phyloP scores from a whole-genome alignment of 1,140 invertebrate genomes.

The Helicoverpa zea region DNA sequence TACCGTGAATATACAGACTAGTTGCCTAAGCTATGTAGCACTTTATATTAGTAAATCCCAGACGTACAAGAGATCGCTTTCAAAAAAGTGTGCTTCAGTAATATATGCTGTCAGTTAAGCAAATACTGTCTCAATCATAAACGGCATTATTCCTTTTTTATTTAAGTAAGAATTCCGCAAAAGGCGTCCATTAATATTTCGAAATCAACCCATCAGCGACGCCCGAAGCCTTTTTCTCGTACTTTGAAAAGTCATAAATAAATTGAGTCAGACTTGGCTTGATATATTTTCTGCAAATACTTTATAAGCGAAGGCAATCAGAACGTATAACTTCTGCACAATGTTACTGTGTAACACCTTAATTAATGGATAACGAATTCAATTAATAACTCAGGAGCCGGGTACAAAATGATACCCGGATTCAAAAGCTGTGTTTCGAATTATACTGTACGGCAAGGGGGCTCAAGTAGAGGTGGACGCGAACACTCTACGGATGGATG shows the following conservation, averaged over 20 bases:
- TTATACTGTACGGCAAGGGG: background rate
- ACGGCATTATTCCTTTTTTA: conserved; percentile 14
- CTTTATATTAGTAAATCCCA: background rate
- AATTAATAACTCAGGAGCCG: background rate
- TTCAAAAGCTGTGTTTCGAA: background rate
- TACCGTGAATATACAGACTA: background rate
- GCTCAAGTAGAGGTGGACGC: background rate
- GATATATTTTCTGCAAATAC: background rate
- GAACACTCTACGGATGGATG: background rate
- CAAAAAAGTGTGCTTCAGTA: background rate
- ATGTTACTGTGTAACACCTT: background rate
- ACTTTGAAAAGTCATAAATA: background rate
- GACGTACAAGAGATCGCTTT: conserved; percentile 4
- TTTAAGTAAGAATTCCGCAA: background rate
- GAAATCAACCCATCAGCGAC: background rate
- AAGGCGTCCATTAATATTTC: conserved; percentile 6
- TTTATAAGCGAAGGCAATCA: background rate
- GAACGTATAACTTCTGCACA: background rate
- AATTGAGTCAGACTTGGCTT: background rate
- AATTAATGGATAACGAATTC: conserved; percentile 14
- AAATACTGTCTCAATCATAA: background rate
- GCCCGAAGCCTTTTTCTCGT: background rate
- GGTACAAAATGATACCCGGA: background rate
- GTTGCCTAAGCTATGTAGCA: background rate
- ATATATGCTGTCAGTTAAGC: conserved; percentile 2